Evolutionary conservation across 2,888 invertebrate genomes (phyloP), one percentile per base, ranked within the genome.

Genomic region (Erebia ligea): DNA sequence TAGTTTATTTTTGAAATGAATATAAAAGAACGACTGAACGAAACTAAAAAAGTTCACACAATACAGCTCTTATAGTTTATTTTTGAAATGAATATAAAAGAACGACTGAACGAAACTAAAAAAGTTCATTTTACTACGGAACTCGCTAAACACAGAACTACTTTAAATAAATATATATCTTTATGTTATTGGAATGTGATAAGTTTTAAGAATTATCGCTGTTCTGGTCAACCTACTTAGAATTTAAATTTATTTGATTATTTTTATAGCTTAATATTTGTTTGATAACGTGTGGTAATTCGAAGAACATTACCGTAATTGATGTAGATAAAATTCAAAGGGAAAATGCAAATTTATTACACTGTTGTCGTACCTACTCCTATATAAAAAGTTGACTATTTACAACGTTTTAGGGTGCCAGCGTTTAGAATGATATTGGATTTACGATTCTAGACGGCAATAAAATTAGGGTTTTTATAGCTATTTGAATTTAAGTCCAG

Each of bases 391-490:
- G 68, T 69, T 61, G 63, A 50, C 59, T 59, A 54, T 70, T 72
- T 70, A 70, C 68, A 66, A 61, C 59, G 54, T 45, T 63, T 69
- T 54, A 68, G 67, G 63, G 67, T 71, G 54, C 71, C 50, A 62
- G 45, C 56, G 68, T 56, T 73, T 75, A 66, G 71, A 71, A 68
- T 65, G 54, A 65, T 71, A 71, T 70, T 68, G 71, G 62, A 69
- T 71, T 74, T 71, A 72, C 68, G 74, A 64, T 71, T 69, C 67
- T 70, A n/a, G 67, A 68, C 54, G 69, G 67, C 68, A 66, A 71
- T 71, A 63, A 73, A 70, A 70, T 70, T 57, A 69, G 57, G 50
- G 52, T 13, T 67, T 71, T 73, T 71, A 73, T 71, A 63, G 50
- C 40, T 69, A 50, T 69, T 69, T 67, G 58, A 56, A 54, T 66